A percentile compares a stretch with the other conserved stretches of the same genome.
These are phyloP conservation scores for Artibeus lituratus DNA, from an alignment of 2,797 vertebrate species.

Conservation along the genomic window DNA sequence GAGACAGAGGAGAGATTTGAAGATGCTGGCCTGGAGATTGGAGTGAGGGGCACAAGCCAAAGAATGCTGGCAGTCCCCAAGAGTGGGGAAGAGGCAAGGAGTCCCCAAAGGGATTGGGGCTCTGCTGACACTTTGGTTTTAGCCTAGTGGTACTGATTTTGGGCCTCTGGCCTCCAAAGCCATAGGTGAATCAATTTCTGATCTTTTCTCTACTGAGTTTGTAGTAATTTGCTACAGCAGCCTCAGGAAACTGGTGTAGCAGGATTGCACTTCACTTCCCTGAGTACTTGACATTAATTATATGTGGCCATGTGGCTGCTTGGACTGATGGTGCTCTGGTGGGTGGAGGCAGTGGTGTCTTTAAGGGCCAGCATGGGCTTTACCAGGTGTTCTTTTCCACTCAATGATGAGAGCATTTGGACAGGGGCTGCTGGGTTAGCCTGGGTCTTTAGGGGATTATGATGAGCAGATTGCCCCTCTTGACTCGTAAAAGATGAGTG, in stretches of 20 bases:
- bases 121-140: neutral
- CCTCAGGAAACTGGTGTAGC: neutral
- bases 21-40: neutral
- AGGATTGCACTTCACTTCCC: neutral
- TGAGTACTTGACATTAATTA: neutral
- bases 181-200: neutral
- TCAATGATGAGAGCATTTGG: neutral
- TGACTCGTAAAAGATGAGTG: neutral
- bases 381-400: neutral
- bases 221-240: neutral
- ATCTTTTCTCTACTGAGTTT: neutral
- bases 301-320: neutral
- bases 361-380: neutral
- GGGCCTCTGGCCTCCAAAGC: neutral
- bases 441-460: neutral
- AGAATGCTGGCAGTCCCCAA: neutral
- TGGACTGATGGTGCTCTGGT: neutral
- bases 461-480: neutral
- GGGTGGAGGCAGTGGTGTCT: neutral
- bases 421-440: neutral
- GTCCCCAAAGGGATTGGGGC: rapidly evolving
- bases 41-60: neutral
- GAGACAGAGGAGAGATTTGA: neutral
- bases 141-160: neutral
- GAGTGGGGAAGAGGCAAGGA: neutral